These are phyloP conservation scores for Pogoniulus pusillus DNA, from an alignment of 2,797 vertebrate species.

Conservation along the genomic window DNA sequence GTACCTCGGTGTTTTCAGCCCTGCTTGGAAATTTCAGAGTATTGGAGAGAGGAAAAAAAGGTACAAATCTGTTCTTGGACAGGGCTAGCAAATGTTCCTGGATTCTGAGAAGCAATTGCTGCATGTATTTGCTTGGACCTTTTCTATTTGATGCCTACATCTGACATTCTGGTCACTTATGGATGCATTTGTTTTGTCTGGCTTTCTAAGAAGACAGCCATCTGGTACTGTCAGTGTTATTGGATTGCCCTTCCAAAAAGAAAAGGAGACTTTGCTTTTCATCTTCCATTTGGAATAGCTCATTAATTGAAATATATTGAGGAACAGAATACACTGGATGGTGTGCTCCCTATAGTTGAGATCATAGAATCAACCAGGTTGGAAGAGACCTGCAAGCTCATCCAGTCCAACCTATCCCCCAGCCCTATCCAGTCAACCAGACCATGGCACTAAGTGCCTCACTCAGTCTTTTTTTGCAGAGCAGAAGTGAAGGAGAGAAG, in stretches of 20 bases:
- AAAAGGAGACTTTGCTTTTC: background rate
- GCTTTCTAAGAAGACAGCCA: background rate
- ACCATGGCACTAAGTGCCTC: too few species aligned
- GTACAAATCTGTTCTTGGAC: background rate
- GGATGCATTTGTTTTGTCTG: background rate
- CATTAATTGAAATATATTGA: background rate
- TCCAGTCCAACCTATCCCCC: too few species aligned
- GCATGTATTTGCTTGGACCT: background rate
- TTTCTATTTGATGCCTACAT: background rate
- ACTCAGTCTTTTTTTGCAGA: too few species aligned
- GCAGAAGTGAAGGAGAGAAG: background rate
- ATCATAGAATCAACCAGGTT: too few species aligned
- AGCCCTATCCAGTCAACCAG: too few species aligned
- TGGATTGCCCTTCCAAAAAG: background rate
- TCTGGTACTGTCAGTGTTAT: slow-evolving; percentile 1
- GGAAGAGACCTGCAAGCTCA: too few species aligned
- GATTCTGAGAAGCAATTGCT: background rate
- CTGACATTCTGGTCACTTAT: background rate
- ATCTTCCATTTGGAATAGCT: background rate
- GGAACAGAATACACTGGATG: background rate
- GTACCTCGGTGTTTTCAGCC: background rate
- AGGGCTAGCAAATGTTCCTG: background rate
- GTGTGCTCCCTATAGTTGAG: background rate
- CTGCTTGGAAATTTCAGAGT: background rate
- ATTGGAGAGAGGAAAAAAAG: background rate